These are phyloP conservation scores for Chaetodon trifascialis DNA, from an alignment of 2,113 vertebrate species.

Conservation along the genomic window DNA sequence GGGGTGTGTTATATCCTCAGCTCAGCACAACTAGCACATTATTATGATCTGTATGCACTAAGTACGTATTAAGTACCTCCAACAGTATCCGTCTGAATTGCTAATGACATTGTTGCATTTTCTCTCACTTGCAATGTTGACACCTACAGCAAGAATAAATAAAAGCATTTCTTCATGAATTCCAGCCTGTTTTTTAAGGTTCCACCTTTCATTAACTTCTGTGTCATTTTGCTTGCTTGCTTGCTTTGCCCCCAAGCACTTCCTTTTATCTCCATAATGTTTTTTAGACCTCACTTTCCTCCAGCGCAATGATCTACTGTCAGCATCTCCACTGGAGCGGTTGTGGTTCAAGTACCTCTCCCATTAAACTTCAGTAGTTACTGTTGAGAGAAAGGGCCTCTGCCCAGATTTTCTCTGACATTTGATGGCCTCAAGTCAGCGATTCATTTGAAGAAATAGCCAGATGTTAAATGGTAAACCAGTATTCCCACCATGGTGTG, in stretches of 20 bases:
- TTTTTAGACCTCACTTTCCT: background rate
- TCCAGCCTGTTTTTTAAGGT: background rate
- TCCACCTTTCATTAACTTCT: background rate
- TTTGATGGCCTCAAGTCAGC: no score
- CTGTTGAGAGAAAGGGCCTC: no score
- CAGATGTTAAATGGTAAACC: no score
- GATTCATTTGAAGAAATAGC: no score
- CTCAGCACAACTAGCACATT: background rate
- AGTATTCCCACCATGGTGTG: no score
- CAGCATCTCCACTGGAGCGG: background rate
- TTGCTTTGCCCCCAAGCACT: background rate
- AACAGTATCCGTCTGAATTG: background rate
- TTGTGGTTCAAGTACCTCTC: no score
- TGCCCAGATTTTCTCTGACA: no score
- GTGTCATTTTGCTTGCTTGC: no score
- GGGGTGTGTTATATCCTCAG: background rate
- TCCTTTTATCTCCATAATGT: background rate
- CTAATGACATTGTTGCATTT: background rate
- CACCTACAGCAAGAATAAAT: background rate
- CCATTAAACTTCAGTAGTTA: no score
- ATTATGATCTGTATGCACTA: background rate
- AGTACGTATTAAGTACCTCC: background rate
- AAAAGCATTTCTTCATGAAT: background rate
- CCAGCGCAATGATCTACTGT: background rate
- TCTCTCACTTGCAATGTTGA: background rate